A percentile compares a stretch with the other conserved stretches of the same genome.
These are phyloP conservation scores for Austrofundulus limnaeus DNA, from an alignment of 2,113 vertebrate species.

Conservation along the genomic window DNA sequence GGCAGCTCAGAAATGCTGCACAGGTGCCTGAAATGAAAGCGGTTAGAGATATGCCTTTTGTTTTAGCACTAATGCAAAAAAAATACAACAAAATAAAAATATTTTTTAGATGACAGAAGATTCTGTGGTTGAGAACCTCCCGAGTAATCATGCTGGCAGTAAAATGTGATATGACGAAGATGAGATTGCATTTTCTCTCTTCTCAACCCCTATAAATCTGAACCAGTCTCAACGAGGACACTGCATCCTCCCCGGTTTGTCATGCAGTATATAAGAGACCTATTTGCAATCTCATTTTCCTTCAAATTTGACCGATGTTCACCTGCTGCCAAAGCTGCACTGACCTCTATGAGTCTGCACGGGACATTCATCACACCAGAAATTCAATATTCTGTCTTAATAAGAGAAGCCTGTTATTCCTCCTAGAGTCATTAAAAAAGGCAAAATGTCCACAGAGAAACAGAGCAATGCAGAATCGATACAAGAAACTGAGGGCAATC, in stretches of 20 bases:
- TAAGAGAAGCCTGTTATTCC: slow-evolving; percentile 58
- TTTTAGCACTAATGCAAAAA: neutral
- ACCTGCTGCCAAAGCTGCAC: slow-evolving; percentile 49
- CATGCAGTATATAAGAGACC: slow-evolving; percentile 46
- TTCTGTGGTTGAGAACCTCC: neutral
- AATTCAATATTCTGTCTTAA: slow-evolving; percentile 69
- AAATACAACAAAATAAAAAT: neutral
- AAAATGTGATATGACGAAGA: slow-evolving; percentile 1
- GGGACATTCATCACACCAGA: slow-evolving; percentile 60
- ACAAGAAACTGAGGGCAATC: slow-evolving; percentile 11
- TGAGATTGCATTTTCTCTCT: slow-evolving; percentile 29
- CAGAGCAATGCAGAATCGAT: slow-evolving; percentile 10
- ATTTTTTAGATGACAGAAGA: neutral
- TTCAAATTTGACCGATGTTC: slow-evolving; percentile 64
- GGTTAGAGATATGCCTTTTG: neutral
- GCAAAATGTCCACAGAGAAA: slow-evolving; percentile 19
- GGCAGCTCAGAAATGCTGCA: slow-evolving; percentile 1
- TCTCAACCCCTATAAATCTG: slow-evolving; percentile 11
- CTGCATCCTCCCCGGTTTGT: slow-evolving; percentile 13
- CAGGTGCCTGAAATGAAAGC: neutral
- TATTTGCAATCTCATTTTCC: slow-evolving; percentile 58
- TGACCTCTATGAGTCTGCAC: slow-evolving; percentile 58
- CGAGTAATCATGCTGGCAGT: neutral
- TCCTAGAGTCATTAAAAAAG: slow-evolving; percentile 46
- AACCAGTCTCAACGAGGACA: slow-evolving; percentile 29